Evolutionary conservation across 2,797 vertebrate species (phyloP), one percentile per base, ranked within the genome.

Genomic region (Esox lucius): DNA sequence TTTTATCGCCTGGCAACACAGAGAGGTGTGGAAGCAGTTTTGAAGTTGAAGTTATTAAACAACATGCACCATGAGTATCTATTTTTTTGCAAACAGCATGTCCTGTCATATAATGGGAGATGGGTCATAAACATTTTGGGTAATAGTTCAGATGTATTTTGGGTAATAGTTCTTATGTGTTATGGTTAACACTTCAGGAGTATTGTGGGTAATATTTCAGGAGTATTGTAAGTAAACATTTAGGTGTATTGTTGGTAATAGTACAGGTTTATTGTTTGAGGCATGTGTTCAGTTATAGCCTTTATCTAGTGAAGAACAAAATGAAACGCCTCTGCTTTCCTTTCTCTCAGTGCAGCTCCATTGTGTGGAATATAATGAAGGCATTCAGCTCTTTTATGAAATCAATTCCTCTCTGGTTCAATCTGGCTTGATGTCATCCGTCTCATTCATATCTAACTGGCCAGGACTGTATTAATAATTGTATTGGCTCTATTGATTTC

Each of bases 381-480:
- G 88, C 89, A 86, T 93, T 88, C 87, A 86, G 87, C 80, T 85
- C 85, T 89, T 46, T 92, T 91, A 92, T 94, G 89, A 91, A 93
- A 93, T 93, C 91, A 87, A 90, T 94, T 92, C 92, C 89, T 90
- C 88, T 81, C 90, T 85, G 84, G 92, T 94, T 92, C 91, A 94
- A 90, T 96, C 92, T 89, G 88, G 80, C 69, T 91, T 94, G 95
- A 95, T 95, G 93, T 90, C 90, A 93, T 92, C 90, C 85, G 88
- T 92, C 91, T 91, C 88, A 91, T 95, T 95, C 94, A 88, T 88
- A 91, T 94, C 92, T 93, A 90, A 84, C 85, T 90, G 89, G 85
- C 83, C 53, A 72, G 91, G 86, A 94, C 91, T 93, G 90, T 92
- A 93, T 94, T 94, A 94, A 95, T 94, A 94, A 94, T 91, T 92